These are phyloP conservation scores for Galemys pyrenaicus DNA, from an alignment of 2,113 vertebrate species.

Conservation along the genomic window DNA sequence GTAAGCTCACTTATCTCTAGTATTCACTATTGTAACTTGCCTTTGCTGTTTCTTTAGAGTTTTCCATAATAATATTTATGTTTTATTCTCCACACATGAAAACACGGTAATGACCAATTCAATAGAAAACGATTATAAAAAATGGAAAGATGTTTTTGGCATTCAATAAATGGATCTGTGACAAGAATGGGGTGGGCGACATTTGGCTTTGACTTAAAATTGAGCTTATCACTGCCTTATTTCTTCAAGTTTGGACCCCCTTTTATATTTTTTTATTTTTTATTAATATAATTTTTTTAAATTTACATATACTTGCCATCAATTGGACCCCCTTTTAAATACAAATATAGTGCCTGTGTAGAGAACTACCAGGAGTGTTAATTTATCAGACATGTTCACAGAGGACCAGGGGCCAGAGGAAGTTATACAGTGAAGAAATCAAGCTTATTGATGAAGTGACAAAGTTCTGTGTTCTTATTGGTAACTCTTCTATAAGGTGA, in stretches of 20 bases:
- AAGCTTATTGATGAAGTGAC: slow-evolving; percentile 16
- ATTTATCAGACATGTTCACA: slow-evolving; percentile 1
- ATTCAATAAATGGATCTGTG: background rate
- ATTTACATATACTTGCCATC: no score
- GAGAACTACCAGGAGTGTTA: background rate
- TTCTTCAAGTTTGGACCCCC: background rate
- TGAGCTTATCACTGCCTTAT: background rate
- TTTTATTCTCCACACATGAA: background rate
- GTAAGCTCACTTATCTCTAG: background rate
- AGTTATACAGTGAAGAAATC: slow-evolving; percentile 21
- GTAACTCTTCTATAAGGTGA: slow-evolving; percentile 35
- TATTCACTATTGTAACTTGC: background rate
- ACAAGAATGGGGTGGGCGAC: background rate
- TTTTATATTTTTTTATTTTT: no score
- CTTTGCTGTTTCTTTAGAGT: background rate
- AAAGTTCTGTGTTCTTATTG: slow-evolving; percentile 36
- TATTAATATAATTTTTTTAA: no score
- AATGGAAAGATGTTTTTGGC: background rate
- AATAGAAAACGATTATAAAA: slow-evolving; percentile 25
- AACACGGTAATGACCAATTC: background rate
- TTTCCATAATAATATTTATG: background rate
- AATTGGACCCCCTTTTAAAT: slow-evolving; percentile 6
- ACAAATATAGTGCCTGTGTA: background rate
- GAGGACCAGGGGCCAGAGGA: background rate
- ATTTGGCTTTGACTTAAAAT: background rate